A percentile compares a stretch with the other conserved stretches of the same genome.
Conservation (phyloP, 2,888 invertebrate genomes). For the Caenorhabditis uteleia region DNA sequence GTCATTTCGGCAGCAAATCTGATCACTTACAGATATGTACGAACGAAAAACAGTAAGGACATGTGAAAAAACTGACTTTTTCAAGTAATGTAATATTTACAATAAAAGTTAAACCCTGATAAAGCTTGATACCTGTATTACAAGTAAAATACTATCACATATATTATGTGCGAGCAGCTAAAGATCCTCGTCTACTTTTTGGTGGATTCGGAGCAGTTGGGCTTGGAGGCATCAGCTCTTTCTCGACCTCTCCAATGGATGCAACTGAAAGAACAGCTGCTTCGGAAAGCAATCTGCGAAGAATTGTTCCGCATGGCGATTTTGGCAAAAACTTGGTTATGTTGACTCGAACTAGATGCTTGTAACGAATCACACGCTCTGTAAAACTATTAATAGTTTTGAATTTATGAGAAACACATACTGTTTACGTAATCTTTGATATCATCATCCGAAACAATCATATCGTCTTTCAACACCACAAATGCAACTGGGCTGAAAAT, state of each 20-base stretch:
- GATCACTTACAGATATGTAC: too few relatives aligned
- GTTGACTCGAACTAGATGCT: slow-evolving; percentile 35
- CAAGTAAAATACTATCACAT: too few relatives aligned
- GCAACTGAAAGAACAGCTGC: slow-evolving; percentile 33
- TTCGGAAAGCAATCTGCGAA: slow-evolving; percentile 29
- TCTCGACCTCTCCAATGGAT: slow-evolving; percentile 28
- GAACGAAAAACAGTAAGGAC: too few relatives aligned
- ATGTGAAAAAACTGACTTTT: too few relatives aligned
- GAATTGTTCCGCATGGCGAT: slow-evolving; percentile 28
- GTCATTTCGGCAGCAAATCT: too few relatives aligned
- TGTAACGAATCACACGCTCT: slow-evolving; percentile 40
- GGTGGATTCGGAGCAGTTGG: too few relatives aligned
- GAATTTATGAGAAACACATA: slow-evolving; percentile 7
- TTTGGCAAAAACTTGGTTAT: slow-evolving; percentile 34
- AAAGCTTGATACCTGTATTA: too few relatives aligned
- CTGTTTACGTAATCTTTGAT: slow-evolving; percentile 36
- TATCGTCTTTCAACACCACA: slow-evolving; percentile 29
- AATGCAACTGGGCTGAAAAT: slow-evolving; percentile 29
- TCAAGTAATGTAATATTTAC: too few relatives aligned
- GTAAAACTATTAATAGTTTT: not conserved
- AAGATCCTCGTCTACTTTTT: too few relatives aligned
- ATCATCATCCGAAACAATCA: slow-evolving; percentile 20
- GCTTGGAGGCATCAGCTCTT: slow-evolving; percentile 10
- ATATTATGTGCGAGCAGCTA: too few relatives aligned
- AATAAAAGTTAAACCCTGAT: too few relatives aligned